A percentile compares a stretch with the other conserved stretches of the same genome.
Conservation (phyloP, 2,113 vertebrate genomes). For the Salvelinus alpinus region DNA sequence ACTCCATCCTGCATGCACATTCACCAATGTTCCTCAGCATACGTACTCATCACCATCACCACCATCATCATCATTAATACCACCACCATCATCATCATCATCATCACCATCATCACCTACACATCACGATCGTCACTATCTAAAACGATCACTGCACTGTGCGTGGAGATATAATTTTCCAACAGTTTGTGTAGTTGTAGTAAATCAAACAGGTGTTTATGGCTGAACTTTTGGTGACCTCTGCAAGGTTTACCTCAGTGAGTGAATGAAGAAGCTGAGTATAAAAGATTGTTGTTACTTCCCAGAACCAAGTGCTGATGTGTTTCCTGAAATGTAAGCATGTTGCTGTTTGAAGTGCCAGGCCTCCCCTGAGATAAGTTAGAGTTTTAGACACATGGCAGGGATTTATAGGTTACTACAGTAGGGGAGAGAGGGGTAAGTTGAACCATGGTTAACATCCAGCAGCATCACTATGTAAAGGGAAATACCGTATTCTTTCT, state of each 20-base stretch:
- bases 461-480: too few species aligned
- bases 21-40: background rate
- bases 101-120: background rate
- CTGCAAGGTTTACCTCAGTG: slow-evolving; percentile 14
- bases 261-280: background rate
- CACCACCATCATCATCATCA: background rate
- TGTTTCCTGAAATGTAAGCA: slow-evolving; percentile 11
- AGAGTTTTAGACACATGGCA: slow-evolving; percentile 16
- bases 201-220: background rate
- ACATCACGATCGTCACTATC: too few species aligned
- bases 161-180: background rate
- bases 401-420: slow-evolving; percentile 25
- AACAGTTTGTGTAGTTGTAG: background rate
- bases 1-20: background rate
- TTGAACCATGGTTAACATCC: too few species aligned
- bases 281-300: background rate
- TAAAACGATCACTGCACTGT: background rate
- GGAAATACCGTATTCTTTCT: too few species aligned
- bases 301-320: too few species aligned
- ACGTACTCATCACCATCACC: background rate
- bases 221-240: slow-evolving; percentile 59
- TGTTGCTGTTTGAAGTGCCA: slow-evolving; percentile 28
- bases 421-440: background rate
- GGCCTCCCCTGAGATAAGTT: slow-evolving; percentile 43
- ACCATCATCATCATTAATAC: background rate